A percentile compares a stretch with the other conserved stretches of the same genome.
These are phyloP conservation scores for Erebia aethiops DNA, from an alignment of 2,888 invertebrate genomes.

Conservation along the genomic window DNA sequence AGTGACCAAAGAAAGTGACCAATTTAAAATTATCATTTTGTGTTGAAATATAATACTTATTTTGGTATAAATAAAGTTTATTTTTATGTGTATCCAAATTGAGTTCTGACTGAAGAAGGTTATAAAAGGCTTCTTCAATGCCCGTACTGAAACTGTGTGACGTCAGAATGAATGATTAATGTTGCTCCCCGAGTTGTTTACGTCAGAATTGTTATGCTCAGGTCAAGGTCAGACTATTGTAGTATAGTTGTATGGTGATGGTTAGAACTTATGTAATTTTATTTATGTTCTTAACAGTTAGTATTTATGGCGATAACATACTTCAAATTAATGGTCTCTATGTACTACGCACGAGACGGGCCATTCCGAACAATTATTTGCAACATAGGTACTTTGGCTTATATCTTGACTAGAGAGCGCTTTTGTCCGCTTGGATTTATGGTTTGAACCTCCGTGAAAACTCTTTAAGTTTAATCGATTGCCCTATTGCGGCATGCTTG, in stretches of 20 bases:
- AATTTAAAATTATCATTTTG: background rate
- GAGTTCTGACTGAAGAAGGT: background rate
- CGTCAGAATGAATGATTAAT: slow-evolving; percentile 17
- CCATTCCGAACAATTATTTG: background rate
- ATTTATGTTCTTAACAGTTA: background rate
- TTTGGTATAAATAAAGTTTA: background rate
- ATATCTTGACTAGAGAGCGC: too few relatives aligned
- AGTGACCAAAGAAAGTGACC: slow-evolving; percentile 7
- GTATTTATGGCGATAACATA: background rate
- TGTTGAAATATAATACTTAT: background rate
- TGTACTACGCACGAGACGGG: background rate
- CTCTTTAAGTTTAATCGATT: too few relatives aligned
- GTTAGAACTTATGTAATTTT: background rate
- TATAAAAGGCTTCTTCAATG: slow-evolving; percentile 1
- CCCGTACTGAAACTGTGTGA: slow-evolving; percentile 12
- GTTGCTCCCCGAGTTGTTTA: slow-evolving; percentile 10
- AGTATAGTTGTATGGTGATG: slow-evolving; percentile 4
- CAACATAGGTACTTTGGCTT: too few relatives aligned
- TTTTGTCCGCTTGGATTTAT: too few relatives aligned
- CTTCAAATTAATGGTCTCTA: background rate
- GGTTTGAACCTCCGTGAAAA: too few relatives aligned
- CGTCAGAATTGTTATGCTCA: slow-evolving; percentile 22
- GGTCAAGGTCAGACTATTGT: slow-evolving; percentile 22
- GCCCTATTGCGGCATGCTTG: too few relatives aligned
- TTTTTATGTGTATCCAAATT: background rate